Evolutionary conservation across 2,888 invertebrate species (phyloP), one percentile per base, ranked within the genome.

Genomic region (Eudemis profundana): DNA sequence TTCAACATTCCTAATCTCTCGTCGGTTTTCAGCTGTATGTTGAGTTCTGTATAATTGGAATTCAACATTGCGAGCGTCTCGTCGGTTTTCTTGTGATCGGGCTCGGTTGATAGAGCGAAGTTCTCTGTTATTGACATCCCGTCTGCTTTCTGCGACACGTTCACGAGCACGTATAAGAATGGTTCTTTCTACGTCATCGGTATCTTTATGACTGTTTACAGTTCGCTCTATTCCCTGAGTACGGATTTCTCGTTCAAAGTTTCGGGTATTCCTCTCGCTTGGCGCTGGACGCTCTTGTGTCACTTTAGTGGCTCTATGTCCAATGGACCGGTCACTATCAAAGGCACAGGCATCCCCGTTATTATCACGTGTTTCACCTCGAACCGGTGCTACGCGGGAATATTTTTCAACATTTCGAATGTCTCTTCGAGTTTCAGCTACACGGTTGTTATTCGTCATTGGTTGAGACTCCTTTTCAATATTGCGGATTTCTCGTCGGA

Each of bases 391-490:
- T 21, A 19, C 14, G 27, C 40, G 40, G 5, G 15, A n/a, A 36
- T 61, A 17, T 12, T n/a, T 51, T 51, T n/a, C 50, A 29, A 29
- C 19, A 29, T 40, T 46, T 12, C 44, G 53, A 10, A 38, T 38
- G n/a, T 59, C 36, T 21, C 12, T 59, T 4, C n/a, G 10, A 50
- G 40, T 40, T 38, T 33, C 50, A n/a, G 14, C 21, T 19, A 19
- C 19, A 23, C 46, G 44, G 27, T 27, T 23, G 12, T 21, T 23
- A 15, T n/a, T 3, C 14, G n/a, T 21, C 0, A n/a, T 42, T 53
- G 10, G 15, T 38, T 27, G 53, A 27, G 53, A 17, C 17, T 38
- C 61, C 38, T n/a, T 54, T 38, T 15, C 23, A n/a, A 51, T 44
- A n/a, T 44, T 57, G 8, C 50, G 56, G 7, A 49, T 15, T 8